Conservation (phyloP, 2,113 vertebrate species). For the Falco punctatus region DNA sequence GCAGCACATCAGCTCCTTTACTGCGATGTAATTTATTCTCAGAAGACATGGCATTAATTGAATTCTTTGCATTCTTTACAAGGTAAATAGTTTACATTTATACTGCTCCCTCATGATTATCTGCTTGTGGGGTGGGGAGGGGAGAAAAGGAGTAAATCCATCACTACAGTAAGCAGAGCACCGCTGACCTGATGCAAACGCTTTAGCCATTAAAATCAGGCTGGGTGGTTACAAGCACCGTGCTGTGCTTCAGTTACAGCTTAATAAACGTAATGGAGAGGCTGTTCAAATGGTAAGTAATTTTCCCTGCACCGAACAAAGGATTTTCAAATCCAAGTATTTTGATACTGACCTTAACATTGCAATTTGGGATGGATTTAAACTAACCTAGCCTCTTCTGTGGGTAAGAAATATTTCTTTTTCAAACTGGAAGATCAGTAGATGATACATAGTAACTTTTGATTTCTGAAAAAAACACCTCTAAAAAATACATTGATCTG, state of each 20-base stretch:
- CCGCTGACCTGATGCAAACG: not conserved
- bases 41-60: not conserved
- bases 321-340: constrained; percentile 8
- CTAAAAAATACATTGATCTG: not conserved
- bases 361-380: not conserved
- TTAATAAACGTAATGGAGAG: constrained; percentile 13
- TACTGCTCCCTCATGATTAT: not conserved
- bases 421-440: not conserved
- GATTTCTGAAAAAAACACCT: not conserved
- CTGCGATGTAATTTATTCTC: not conserved
- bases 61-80: not conserved
- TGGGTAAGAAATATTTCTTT: not conserved
- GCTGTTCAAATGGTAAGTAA: not conserved
- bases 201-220: not conserved
- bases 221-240: not conserved
- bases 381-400: not conserved
- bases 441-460: not conserved
- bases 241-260: not conserved
- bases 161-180: not conserved
- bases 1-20: not conserved
- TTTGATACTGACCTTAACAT: not conserved
- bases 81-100: constrained; percentile 23
- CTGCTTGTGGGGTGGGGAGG: not conserved
- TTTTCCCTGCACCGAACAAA: not conserved
- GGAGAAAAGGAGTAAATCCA: not conserved